Evolutionary conservation across 2,113 vertebrate genomes (phyloP).

Genomic region (Dolichallabes microphthalmus): DNA sequence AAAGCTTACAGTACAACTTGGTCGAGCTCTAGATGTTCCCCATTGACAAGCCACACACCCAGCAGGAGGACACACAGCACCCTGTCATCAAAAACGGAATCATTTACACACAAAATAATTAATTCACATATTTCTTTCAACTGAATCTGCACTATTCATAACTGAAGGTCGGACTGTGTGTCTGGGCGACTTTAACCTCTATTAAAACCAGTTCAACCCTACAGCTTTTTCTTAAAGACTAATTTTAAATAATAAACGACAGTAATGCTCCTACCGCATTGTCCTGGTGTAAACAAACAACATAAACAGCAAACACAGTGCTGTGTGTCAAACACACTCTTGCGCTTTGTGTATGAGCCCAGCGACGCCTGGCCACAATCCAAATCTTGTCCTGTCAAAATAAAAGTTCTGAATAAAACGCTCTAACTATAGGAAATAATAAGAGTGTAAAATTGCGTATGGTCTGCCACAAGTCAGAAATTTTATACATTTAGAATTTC

Average conservation of each 20-base stretch:
- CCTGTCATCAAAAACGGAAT: conserved; percentile 14
- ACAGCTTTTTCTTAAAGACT: background rate
- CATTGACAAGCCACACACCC: conserved; percentile 24
- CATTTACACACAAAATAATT: background rate
- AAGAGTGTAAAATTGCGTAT: too few species aligned
- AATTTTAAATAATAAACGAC: background rate
- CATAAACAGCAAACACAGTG: background rate
- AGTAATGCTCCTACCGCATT: conserved; percentile 27
- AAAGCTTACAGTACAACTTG: conserved; percentile 71
- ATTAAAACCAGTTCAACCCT: background rate
- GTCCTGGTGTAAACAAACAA: background rate
- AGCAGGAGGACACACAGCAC: conserved; percentile 3
- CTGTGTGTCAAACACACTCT: background rate
- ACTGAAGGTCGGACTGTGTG: background rate
- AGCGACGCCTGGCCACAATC: background rate
- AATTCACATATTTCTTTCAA: too few species aligned
- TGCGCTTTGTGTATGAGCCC: background rate
- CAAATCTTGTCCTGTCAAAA: background rate
- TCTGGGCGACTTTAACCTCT: background rate
- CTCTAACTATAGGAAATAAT: too few species aligned
- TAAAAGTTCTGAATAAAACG: background rate
- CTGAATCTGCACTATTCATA: too few species aligned
- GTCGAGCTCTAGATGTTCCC: conserved; percentile 65
- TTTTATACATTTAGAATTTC: background rate
- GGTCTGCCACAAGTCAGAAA: background rate